These are phyloP conservation scores for Drosophila kohkoa DNA, from an alignment of 1,140 invertebrate species.

Conservation along the genomic window DNA sequence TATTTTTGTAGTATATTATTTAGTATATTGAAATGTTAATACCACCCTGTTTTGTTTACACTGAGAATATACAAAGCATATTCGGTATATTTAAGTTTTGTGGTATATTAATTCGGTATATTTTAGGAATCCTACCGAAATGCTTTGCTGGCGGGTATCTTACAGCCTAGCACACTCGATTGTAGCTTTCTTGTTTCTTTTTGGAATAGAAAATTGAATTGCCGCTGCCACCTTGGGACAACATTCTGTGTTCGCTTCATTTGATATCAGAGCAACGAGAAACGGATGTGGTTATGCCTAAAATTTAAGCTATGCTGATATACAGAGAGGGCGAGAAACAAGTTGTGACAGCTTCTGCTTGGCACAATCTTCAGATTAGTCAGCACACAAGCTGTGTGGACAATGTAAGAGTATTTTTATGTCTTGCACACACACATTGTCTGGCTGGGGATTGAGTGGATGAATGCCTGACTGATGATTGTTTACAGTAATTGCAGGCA, in stretches of 20 bases:
- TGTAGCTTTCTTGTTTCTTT: too few relatives aligned
- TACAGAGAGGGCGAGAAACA: constrained; percentile 10
- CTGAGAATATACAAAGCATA: too few relatives aligned
- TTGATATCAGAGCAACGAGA: neutral
- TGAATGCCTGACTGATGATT: constrained; percentile 69
- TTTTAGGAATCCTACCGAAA: too few relatives aligned
- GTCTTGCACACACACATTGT: constrained; percentile 63
- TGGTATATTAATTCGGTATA: too few relatives aligned
- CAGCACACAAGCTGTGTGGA: constrained; percentile 29
- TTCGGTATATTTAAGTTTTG: too few relatives aligned
- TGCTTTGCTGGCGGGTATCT: too few relatives aligned
- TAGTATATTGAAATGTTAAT: too few relatives aligned
- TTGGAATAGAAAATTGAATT: constrained; percentile 41
- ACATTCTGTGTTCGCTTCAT: neutral
- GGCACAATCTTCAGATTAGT: constrained; percentile 38
- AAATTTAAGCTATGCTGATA: constrained; percentile 5
- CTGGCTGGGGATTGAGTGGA: constrained; percentile 20
- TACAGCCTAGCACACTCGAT: too few relatives aligned
- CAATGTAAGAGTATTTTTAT: constrained; percentile 44
- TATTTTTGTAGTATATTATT: too few relatives aligned
- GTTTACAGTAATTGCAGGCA: constrained; percentile 78
- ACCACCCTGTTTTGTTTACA: too few relatives aligned
- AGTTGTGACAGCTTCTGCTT: constrained; percentile 14
- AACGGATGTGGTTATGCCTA: constrained; percentile 20
- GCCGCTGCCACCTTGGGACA: constrained; percentile 6